A percentile compares a stretch with the other conserved stretches of the same genome.
Conservation (phyloP, 1,140 invertebrate genomes). For the Muscidifurax raptorellus region DNA sequence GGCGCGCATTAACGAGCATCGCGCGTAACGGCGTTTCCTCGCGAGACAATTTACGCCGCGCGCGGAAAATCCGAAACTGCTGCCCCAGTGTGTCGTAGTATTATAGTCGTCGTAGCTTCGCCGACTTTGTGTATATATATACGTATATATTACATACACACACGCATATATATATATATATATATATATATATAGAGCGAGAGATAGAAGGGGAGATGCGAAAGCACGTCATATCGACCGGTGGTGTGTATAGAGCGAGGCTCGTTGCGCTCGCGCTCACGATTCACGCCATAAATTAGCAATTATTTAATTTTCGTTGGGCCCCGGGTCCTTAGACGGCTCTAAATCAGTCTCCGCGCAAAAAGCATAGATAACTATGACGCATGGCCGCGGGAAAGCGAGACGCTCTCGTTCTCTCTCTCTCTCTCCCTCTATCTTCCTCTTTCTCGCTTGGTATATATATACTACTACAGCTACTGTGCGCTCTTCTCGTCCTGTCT, state of each 20-base stretch:
- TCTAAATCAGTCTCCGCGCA: conserved; percentile 76
- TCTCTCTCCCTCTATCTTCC: conserved; percentile 17
- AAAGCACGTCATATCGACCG: conserved; percentile 60
- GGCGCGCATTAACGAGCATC: conserved; percentile 26
- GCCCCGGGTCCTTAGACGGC: conserved; percentile 75
- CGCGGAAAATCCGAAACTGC: conserved; percentile 37
- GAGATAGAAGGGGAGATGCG: neutral
- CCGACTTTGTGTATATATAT: neutral
- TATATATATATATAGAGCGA: neutral
- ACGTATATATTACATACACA: neutral
- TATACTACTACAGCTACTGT: neutral
- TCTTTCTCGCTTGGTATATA: neutral
- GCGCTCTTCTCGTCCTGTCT: neutral
- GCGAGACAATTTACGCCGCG: conserved; percentile 34
- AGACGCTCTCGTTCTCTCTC: conserved; percentile 54
- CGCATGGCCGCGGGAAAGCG: conserved; percentile 73
- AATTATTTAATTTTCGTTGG: conserved; percentile 77
- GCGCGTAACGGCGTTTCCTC: neutral
- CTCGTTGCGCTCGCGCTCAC: conserved; percentile 33
- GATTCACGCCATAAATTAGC: conserved; percentile 76
- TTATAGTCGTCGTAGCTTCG: neutral
- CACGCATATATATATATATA: neutral
- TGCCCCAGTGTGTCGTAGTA: neutral
- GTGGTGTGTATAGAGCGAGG: conserved; percentile 18
- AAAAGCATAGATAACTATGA: conserved; percentile 77